Evolutionary conservation across 2,113 vertebrate genomes (phyloP).

Genomic region (Mus pahari): DNA sequence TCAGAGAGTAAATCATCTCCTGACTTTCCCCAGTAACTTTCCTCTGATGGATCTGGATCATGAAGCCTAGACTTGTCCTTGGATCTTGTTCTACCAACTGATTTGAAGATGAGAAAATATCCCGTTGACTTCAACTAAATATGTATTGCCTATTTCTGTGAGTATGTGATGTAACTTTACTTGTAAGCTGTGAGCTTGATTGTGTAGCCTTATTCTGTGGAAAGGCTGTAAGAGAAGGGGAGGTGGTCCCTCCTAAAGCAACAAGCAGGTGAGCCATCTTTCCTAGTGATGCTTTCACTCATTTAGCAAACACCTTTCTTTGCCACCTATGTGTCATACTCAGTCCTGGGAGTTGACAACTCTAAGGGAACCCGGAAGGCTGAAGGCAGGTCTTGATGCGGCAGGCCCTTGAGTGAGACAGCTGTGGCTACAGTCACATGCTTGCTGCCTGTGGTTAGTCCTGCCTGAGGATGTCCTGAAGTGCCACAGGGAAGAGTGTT

Average conservation of each 20-base stretch:
- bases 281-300: background rate
- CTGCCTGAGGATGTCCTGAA: background rate
- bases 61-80: background rate
- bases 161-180: background rate
- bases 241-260: background rate
- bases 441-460: background rate
- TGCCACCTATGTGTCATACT: background rate
- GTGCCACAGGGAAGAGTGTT: background rate
- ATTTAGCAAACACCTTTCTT: background rate
- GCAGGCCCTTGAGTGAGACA: background rate
- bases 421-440: fast-evolving
- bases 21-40: background rate
- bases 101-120: background rate
- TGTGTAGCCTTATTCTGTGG: constrained; percentile 6
- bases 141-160: background rate
- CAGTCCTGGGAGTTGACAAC: background rate
- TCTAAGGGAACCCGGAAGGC: background rate
- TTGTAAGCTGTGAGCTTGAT: background rate
- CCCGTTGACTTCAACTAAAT: background rate
- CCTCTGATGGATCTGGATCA: background rate
- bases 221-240: background rate
- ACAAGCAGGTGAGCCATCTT: background rate
- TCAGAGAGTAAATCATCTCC: background rate
- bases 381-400: background rate
- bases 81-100: background rate